Evolutionary conservation across 2,113 vertebrate species (phyloP), one percentile per base, ranked within the genome.

Genomic region (Psettodes erumei): DNA sequence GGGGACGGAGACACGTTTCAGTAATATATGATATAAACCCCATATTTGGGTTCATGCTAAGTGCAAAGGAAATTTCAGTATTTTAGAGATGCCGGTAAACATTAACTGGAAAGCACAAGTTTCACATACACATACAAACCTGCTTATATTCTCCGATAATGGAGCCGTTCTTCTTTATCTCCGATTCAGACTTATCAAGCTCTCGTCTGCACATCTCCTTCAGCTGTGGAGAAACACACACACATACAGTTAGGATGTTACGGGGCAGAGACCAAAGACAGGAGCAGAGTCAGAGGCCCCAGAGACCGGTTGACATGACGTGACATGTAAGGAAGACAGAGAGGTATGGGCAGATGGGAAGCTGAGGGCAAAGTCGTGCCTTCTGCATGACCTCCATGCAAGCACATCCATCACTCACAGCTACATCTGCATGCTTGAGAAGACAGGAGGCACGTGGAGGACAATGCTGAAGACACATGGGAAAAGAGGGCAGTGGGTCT

Each of bases 141-240:
- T 99, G 98, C 86, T 99, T 99, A 88, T 99, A 99, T 92, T 99
- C 98, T 40, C 97, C 96, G 53, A 99, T 99, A 86, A 99, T 99
- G 28, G 97, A 99, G 66, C 96, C 96, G 71, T 99, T 99, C 92
- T 99, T 99, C 90, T 95, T 98, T 66, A 99, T 98, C 91, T 99
- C 98, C 0, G 95, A 97, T 89, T 99, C 98, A 1, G 98, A 97
- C 71, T 99, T 99, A 85, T 99, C 97, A 0, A 99, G 94, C 63
- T 99, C 98, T 83, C 98, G 93, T 19, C 98, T 93, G 85, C 98
- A 99, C 98, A 99, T 98, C 92, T 99, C 98, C 87, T 99, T 99
- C 81, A 99, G 91, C 98, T 99, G 94, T 63, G 48, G 60, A 80
- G 15, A 71, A 70, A 88, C 27, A 82, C 18, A 60, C 12, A 69